Base-by-base conservation (phyloP, 2,113 vertebrate species). In the Xyliphius kryptos region DNA sequence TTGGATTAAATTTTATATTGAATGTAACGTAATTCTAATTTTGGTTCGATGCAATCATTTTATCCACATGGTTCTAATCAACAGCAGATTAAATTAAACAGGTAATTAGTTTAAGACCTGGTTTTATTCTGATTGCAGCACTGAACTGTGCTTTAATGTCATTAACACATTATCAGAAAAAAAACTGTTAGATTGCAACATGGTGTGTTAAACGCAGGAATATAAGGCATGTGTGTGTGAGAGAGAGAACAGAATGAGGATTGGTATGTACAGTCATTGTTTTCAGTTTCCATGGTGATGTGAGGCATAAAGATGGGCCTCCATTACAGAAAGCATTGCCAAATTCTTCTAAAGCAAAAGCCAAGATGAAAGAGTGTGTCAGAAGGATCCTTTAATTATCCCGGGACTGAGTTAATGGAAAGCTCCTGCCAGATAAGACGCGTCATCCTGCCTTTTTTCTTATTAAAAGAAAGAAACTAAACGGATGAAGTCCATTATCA, bases 221-320 rank as follows among this genome's bases (percentile, higher is more conserved):
- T 48, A 48, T 6, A 11, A 41, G 10, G 40, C 9, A 47, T 17
- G 57, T 56, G 26, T 67, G 21, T 67, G 53, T 32, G 26, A 32
- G 26, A 32, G 26, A 32, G 26, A 32, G 2, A 32, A 6, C 2
- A 6, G 26, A 32, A 61, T 56, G 63, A 63, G 54, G 56, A 67
- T 70, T 70, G 63, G 56, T 61, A 78, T 74, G 69, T 63, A 59
- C 58, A 16, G 58, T 51, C 66, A 69, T 78, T 75, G 71, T 76
- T 72, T 56, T 72, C 47, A 47, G 74, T 76, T 73, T 52, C 73
- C 67, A 74, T 78, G 69, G 66, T 14, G 58, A 73, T 61, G 14
- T 13, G 58, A 69, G 56, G 67, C 51, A 22, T 73, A 71, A 70
- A 67, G 68, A 78, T 74, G 57, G 36, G 56, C 32, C 40, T 61